Base-by-base conservation (phyloP, 2,113 vertebrate genomes). In the Diadophis punctatus region DNA sequence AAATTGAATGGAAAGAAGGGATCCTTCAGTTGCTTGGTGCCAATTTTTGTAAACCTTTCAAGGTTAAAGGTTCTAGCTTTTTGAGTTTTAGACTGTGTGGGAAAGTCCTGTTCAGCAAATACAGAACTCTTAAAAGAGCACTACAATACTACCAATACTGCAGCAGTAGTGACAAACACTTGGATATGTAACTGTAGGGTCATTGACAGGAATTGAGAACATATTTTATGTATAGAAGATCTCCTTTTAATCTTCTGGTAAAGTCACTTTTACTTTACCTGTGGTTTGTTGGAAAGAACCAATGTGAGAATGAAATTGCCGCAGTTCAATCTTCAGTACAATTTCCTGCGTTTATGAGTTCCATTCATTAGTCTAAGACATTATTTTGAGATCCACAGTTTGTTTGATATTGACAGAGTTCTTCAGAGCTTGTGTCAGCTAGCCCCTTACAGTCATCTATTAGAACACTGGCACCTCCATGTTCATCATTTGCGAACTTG, bases 401-500 rank as follows among this genome's bases (percentile, higher is more conserved):
- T 86, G 39, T 49, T 58, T 34, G 25, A 60, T 43, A n/a, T 48
- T 49, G 43, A 60, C 55, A 85, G n/a, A 85, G 55, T 63, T 56
- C 30, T 89, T 84, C 55, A 85, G 49, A 85, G 87, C 25, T 60
- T 58, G 87, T 60, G 53, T 46, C 11, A 90, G 74, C 63, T 92
- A 89, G 46, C 18, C 43, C 68, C 43, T 49, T 92, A 34, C 58
- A 80, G 52, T 60, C 91, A 80, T 74, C 86, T 88, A 53, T 80
- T 43, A 89, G 51, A 92, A 53, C 63, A 84, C 39, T 92, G 91
- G 60, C 91, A 80, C 60, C 80, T 43, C 60, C 27, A 84, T 4
- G 51, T 89, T 48, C 63, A 92, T 58, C 87, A 89, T 84, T 58
- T 51, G 51, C 43, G n/a, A 92, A 49, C 52, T 85, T 92, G 68